Conservation (phyloP, 2,797 vertebrate species). For the Crenichthys baileyi region DNA sequence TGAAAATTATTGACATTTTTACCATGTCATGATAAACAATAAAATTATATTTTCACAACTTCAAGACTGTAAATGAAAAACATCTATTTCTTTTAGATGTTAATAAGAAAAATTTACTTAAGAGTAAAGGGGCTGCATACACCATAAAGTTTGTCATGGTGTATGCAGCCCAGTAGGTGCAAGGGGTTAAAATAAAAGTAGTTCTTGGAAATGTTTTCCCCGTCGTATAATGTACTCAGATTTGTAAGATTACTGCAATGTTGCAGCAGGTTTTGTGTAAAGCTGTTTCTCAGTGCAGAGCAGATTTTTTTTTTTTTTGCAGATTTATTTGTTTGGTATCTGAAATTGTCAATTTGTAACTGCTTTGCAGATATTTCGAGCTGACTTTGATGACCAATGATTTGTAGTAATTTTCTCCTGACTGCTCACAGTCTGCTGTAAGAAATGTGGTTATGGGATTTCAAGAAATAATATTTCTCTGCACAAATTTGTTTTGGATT, state of each 20-base stretch:
- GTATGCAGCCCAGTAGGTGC: not conserved
- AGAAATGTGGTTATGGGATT: too few species aligned
- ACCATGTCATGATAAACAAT: constrained; percentile 7
- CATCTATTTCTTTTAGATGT: not conserved
- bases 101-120: not conserved
- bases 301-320: too few species aligned
- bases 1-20: constrained; percentile 12
- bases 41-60: constrained; percentile 14
- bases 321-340: too few species aligned
- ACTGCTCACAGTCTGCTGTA: too few species aligned
- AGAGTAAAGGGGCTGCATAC: too few species aligned
- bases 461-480: too few species aligned
- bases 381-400: too few species aligned
- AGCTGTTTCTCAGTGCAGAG: not conserved
- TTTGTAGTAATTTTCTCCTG: too few species aligned
- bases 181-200: not conserved
- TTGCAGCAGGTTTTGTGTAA: not conserved
- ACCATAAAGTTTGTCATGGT: not conserved
- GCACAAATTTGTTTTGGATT: too few species aligned
- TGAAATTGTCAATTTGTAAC: too few species aligned
- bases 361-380: too few species aligned
- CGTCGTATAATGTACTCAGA: not conserved
- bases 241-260: not conserved
- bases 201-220: not conserved
- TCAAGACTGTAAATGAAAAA: not conserved